Conservation (phyloP, 2,797 vertebrate species). For the Enteromius thamalakanensis region DNA sequence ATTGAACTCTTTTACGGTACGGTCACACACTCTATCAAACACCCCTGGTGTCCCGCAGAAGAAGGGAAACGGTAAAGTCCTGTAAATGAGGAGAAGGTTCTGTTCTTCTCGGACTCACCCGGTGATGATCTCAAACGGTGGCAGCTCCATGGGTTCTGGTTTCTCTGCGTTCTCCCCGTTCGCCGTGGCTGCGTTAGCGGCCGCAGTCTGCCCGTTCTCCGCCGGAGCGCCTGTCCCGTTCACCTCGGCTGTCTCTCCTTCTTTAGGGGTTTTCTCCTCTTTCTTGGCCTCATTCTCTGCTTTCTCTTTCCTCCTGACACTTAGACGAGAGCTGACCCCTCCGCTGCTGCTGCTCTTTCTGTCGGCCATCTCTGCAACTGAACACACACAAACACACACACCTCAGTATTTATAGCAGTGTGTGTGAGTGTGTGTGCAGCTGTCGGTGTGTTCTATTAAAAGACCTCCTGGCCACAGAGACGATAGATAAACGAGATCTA, state of each 20-base stretch:
- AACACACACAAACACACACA: slow-evolving; percentile 5
- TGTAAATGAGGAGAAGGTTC: not conserved
- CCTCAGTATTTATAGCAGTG: slow-evolving; percentile 39
- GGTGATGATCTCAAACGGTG: slow-evolving; percentile 89
- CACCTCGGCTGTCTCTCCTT: not conserved
- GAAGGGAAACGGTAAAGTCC: not conserved
- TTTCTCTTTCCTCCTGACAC: slow-evolving; percentile 63
- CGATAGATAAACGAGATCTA: slow-evolving; percentile 8
- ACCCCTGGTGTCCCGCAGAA: not conserved
- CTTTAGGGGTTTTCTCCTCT: slow-evolving; percentile 10
- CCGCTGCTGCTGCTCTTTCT: slow-evolving; percentile 55
- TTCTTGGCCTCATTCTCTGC: slow-evolving; percentile 46
- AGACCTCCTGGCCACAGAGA: slow-evolving; percentile 27
- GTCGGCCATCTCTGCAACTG: slow-evolving; percentile 68
- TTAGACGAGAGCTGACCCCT: not conserved
- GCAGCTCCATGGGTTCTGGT: slow-evolving; percentile 82
- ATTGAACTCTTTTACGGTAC: not conserved
- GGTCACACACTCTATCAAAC: not conserved
- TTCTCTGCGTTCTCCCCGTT: slow-evolving; percentile 56
- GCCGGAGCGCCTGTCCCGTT: not conserved
- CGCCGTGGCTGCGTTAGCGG: not conserved
- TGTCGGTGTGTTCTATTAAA: slow-evolving; percentile 28
- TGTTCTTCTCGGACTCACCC: slow-evolving; percentile 78
- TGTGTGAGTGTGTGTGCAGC: slow-evolving; percentile 33
- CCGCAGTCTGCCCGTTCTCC: slow-evolving; percentile 7